phyloP scores from a whole-genome alignment of 2,113 vertebrate genomes.

The Camelus bactrianus region DNA sequence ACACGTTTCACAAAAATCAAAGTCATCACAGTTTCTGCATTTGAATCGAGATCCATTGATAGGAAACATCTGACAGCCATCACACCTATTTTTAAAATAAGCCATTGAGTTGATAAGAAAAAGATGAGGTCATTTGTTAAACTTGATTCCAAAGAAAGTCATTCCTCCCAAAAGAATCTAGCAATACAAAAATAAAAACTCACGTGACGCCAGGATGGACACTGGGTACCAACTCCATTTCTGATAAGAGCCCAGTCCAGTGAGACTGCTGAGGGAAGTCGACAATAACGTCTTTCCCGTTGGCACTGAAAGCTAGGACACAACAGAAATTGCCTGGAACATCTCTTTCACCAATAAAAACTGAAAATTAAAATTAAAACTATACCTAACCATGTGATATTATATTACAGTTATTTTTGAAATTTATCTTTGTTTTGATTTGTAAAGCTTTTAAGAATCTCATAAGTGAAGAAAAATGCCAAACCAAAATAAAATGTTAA shows the following conservation, averaged over 20 bases:
- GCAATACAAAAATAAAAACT: conserved; percentile 62
- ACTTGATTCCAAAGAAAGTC: neutral
- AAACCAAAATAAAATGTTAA: conserved; percentile 13
- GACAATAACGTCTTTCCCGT: conserved; percentile 98
- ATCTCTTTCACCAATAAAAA: neutral
- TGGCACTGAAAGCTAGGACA: conserved; percentile 96
- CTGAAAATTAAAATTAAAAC: neutral
- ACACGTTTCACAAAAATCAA: conserved; percentile 98
- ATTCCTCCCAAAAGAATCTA: neutral
- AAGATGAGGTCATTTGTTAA: neutral
- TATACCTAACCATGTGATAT: neutral
- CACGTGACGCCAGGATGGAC: conserved; percentile 98
- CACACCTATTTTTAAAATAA: conserved; percentile 90
- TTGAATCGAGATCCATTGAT: conserved; percentile 98
- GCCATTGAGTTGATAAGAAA: neutral
- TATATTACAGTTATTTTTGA: neutral
- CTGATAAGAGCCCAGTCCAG: conserved; percentile 97
- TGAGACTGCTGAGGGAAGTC: conserved; percentile 99
- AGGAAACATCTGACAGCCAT: conserved; percentile 99
- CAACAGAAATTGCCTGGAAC: neutral
- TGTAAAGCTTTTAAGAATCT: neutral
- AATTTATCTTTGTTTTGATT: neutral
- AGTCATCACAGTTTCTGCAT: conserved; percentile 98
- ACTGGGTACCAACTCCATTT: conserved; percentile 99
- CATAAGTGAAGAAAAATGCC: neutral